phyloP scores from a whole-genome alignment of 2,113 vertebrate genomes.

The Pristiophorus japonicus region DNA sequence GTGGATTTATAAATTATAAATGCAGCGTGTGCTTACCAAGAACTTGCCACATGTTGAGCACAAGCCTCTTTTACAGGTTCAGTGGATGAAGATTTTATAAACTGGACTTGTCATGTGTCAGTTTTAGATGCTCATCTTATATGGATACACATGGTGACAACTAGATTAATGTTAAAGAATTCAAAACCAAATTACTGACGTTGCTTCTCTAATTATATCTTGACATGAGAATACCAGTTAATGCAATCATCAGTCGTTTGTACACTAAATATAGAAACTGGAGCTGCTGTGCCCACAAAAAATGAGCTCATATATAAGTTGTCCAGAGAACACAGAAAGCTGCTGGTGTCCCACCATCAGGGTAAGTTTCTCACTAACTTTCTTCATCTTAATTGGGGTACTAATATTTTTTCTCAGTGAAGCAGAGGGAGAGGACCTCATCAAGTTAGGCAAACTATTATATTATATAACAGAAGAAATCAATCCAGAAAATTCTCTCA shows the following conservation, averaged over 20 bases:
- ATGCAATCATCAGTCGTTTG: neutral
- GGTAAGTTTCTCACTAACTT: neutral
- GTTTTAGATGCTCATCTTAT: neutral
- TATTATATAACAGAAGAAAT: neutral
- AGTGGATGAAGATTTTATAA: neutral
- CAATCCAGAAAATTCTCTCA: neutral
- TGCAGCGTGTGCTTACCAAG: neutral
- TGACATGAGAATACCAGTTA: constrained; percentile 9
- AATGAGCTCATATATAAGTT: neutral
- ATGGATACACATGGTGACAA: neutral
- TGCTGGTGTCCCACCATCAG: constrained; percentile 24
- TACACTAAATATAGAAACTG: neutral
- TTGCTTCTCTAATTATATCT: constrained; percentile 30
- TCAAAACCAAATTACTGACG: neutral
- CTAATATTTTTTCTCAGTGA: neutral
- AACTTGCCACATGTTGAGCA: neutral
- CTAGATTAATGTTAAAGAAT: neutral
- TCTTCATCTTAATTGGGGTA: neutral
- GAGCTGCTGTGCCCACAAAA: constrained; percentile 3
- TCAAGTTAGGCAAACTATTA: neutral
- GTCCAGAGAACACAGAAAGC: neutral
- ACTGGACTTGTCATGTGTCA: neutral
- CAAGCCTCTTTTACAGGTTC: neutral
- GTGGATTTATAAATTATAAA: neutral
- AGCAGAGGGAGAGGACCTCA: neutral